Percentiles rank a stretch among this genome's conserved stretches.
These are phyloP conservation scores for Maniola hyperantus DNA, from an alignment of 2,888 invertebrate genomes.

Conservation along the genomic window DNA sequence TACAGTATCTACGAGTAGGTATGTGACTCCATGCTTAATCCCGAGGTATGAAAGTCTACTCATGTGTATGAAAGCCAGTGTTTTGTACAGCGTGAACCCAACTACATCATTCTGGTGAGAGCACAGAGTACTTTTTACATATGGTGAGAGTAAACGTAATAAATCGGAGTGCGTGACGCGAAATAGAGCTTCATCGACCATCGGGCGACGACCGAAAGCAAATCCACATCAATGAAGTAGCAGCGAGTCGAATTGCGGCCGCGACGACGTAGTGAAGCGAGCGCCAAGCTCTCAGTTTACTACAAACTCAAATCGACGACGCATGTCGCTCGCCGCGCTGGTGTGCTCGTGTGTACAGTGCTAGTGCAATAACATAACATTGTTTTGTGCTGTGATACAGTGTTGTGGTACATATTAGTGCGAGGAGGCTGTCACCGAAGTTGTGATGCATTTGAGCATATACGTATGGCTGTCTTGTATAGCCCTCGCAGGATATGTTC, in stretches of 20 bases:
- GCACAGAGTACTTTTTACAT: too few species aligned
- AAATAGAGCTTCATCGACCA: constrained; percentile 74
- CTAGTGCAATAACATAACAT: constrained; percentile 79
- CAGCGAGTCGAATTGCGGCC: constrained; percentile 55
- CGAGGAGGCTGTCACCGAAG: constrained; percentile 66
- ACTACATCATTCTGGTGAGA: constrained; percentile 39
- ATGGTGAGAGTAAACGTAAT: constrained; percentile 53
- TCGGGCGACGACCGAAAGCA: constrained; percentile 63
- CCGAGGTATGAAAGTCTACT: too few species aligned
- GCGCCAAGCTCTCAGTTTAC: constrained; percentile 78
- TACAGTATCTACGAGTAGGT: too few species aligned
- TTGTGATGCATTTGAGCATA: constrained; percentile 91
- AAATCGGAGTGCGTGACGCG: constrained; percentile 73
- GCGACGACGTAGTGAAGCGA: constrained; percentile 64
- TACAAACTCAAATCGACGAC: constrained; percentile 60
- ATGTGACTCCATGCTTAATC: too few species aligned
- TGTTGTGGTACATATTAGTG: constrained; percentile 70
- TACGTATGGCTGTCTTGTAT: constrained; percentile 87
- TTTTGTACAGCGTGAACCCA: constrained; percentile 7
- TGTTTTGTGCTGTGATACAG: constrained; percentile 74
- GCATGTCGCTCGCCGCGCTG: constrained; percentile 70
- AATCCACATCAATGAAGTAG: constrained; percentile 65
- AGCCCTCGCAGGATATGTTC: constrained; percentile 88
- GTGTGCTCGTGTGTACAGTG: constrained; percentile 75
- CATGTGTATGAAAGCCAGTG: background rate